phyloP scores from a whole-genome alignment of 2,797 vertebrate species.

The Varecia variegata region DNA sequence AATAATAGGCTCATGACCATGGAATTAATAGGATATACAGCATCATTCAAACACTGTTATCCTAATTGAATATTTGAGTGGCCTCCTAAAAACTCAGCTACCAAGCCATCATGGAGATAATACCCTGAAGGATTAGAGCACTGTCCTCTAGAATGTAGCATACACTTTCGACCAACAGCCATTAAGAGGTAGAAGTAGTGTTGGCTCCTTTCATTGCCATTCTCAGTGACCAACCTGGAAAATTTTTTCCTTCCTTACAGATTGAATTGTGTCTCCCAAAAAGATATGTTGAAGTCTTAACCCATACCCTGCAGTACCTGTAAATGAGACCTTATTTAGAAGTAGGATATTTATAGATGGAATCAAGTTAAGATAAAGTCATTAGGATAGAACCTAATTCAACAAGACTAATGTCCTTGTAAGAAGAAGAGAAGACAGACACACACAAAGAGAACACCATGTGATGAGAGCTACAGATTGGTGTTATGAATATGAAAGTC shows the following conservation, averaged over 20 bases:
- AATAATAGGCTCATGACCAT: background rate
- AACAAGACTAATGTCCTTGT: background rate
- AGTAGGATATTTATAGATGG: background rate
- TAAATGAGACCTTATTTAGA: background rate
- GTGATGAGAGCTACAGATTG: background rate
- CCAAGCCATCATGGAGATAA: background rate
- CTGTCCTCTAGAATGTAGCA: background rate
- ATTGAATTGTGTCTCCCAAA: background rate
- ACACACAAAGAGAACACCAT: background rate
- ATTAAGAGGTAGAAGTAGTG: background rate
- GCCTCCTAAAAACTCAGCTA: background rate
- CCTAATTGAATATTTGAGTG: background rate
- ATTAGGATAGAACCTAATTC: background rate
- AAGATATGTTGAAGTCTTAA: background rate
- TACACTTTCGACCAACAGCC: background rate
- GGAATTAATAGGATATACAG: background rate
- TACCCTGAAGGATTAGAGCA: background rate
- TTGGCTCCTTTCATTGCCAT: background rate
- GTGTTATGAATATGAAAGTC: fast-evolving
- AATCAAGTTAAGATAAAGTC: background rate
- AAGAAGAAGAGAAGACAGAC: background rate
- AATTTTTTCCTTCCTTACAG: background rate
- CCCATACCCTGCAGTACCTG: no score
- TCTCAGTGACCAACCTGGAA: background rate
- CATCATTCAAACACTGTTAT: background rate